Base-by-base conservation (phyloP, 2,113 vertebrate genomes). In the Uria lomvia region DNA sequence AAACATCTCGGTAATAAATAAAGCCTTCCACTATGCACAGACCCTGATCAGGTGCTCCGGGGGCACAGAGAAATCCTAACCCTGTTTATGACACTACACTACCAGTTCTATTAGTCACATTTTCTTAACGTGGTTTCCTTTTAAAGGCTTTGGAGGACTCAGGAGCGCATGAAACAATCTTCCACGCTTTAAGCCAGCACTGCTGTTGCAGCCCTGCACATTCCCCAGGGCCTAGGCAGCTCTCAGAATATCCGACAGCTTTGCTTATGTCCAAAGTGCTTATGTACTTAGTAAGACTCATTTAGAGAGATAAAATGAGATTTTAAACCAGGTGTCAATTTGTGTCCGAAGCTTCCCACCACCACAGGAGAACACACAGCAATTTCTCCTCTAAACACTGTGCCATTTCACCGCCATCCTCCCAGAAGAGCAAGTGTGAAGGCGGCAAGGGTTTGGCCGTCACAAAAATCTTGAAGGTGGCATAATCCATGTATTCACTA, bases 401-500 rank as follows among this genome's bases (percentile, higher is more conserved):
- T 21, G 40, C 23, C 18, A 22, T 29, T 75, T 21, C 50, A 20
- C 79, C 5, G 5, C 34, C 4, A 4, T 4, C 50, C 15, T 58
- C 55, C 87, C 87, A 49, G 50, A 26, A 52, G 43, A 66, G 78
- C 6, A 7, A 53, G 8, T 1, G 14, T 18, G 56, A 80, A 45
- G 78, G 62, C 8, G 50, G 22, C 21, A 45, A 12, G 16, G 59
- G 32, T 70, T 47, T 56, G 71, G 50, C 45, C 1, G 0, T 26
- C 72, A 49, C 68, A 59, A 5, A 43, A 18, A 4, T 4, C 56
- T 36, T 5, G n/a, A 19, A 78, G 19, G 27, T 52, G 68, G 38
- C 49, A 13, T 1, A 5, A n/a, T 10, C 13, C 30, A 40, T 2
- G 1, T 4, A 34, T 15, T 24, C 45, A 14, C 59, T n/a, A 9